These are phyloP conservation scores for Scotopteryx bipunctaria DNA, from an alignment of 2,888 invertebrate genomes.

Conservation along the genomic window DNA sequence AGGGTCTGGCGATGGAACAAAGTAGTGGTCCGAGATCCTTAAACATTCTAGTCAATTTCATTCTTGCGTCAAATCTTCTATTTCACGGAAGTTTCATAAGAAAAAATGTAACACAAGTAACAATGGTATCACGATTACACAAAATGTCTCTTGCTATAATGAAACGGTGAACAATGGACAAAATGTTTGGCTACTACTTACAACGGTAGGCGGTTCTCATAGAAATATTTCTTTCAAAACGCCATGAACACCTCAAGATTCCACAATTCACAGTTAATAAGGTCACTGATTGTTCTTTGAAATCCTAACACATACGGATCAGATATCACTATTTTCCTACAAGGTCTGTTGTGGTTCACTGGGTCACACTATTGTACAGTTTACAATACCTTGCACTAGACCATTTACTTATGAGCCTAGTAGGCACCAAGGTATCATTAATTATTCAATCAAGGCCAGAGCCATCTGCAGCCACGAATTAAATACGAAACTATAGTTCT, in stretches of 20 bases:
- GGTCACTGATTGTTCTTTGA: constrained; percentile 8
- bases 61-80: constrained; percentile 48
- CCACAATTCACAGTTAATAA: constrained; percentile 18
- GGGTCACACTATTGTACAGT: too few species aligned
- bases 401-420: too few species aligned
- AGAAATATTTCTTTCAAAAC: constrained; percentile 29
- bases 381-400: too few species aligned
- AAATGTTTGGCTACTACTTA: constrained; percentile 40
- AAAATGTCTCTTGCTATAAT: constrained; percentile 36
- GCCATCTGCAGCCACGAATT: too few species aligned
- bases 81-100: constrained; percentile 67
- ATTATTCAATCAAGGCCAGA: too few species aligned
- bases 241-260: constrained; percentile 27
- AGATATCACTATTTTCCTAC: too few species aligned
- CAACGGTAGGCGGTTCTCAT: constrained; percentile 12
- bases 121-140: constrained; percentile 59
- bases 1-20: background rate
- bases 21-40: too few species aligned
- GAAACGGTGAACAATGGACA: constrained; percentile 45
- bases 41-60: constrained; percentile 1
- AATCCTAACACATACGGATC: background rate
- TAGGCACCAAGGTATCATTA: too few species aligned
- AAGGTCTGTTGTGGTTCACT: too few species aligned
- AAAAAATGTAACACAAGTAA: constrained; percentile 54
- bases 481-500: too few species aligned